Conservation (phyloP, 2,888 invertebrate species). For the Aleiodes testaceus region DNA sequence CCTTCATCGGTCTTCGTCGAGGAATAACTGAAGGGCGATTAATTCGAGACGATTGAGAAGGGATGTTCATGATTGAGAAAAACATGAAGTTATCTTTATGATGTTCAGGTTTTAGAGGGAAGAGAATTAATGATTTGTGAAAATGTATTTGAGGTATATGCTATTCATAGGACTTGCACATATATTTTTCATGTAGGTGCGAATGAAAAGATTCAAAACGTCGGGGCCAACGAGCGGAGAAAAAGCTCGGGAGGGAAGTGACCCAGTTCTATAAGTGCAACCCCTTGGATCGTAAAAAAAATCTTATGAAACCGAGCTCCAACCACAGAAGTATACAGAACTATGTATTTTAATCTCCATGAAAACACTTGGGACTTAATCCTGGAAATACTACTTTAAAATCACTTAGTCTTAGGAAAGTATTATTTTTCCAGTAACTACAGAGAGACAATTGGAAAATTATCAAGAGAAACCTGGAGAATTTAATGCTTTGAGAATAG, state of each 20-base stretch:
- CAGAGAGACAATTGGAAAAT: too few species aligned
- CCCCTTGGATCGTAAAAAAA: slow-evolving; percentile 26
- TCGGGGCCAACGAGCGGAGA: neutral
- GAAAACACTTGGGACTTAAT: slow-evolving; percentile 7
- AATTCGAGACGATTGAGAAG: slow-evolving; percentile 9
- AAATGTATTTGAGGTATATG: neutral
- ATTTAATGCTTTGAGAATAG: too few species aligned
- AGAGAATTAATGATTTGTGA: too few species aligned
- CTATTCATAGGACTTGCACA: neutral
- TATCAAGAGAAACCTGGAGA: too few species aligned
- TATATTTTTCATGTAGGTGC: slow-evolving; percentile 4
- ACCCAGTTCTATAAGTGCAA: slow-evolving; percentile 37
- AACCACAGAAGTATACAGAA: slow-evolving; percentile 10
- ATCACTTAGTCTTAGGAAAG: slow-evolving; percentile 16
- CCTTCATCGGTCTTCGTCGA: slow-evolving; percentile 10
- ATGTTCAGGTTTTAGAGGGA: too few species aligned
- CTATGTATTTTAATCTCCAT: slow-evolving; percentile 12
- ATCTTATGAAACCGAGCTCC: slow-evolving; percentile 3
- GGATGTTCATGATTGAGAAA: neutral
- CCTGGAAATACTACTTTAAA: slow-evolving; percentile 12
- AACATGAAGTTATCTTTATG: too few species aligned
- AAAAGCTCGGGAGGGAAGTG: slow-evolving; percentile 20
- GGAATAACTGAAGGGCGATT: neutral
- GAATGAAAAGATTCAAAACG: slow-evolving; percentile 21
- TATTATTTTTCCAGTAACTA: slow-evolving; percentile 8